Evolutionary conservation across 2,797 vertebrate genomes (phyloP).

Genomic region (Coluber constrictor): DNA sequence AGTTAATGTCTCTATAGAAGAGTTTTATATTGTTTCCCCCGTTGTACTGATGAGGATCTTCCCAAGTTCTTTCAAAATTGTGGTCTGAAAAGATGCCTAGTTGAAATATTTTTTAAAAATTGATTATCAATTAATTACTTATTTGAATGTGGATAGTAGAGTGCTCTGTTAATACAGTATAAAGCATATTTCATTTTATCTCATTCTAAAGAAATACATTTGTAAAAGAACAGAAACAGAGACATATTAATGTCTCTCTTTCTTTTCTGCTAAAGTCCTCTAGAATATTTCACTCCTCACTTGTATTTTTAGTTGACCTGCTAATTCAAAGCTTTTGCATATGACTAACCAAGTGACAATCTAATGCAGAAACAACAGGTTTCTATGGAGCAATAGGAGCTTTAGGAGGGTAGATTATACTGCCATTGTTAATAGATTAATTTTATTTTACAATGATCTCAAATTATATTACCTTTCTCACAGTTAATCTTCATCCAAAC

Average conservation of each 20-base stretch:
- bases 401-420: conserved; percentile 1
- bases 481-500: conserved; percentile 15
- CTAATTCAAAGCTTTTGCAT: background rate
- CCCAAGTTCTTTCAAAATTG: background rate
- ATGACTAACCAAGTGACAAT: background rate
- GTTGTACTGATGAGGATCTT: background rate
- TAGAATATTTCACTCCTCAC: background rate
- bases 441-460: conserved; percentile 6
- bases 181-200: background rate
- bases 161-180: background rate
- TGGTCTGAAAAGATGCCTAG: background rate
- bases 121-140: background rate
- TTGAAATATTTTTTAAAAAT: background rate
- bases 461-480: conserved; percentile 4
- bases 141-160: background rate
- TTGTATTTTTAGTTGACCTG: background rate
- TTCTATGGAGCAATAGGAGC: background rate
- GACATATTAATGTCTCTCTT: background rate
- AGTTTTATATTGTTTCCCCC: background rate
- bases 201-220: background rate
- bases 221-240: background rate
- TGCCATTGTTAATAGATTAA: conserved; percentile 13
- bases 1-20: background rate
- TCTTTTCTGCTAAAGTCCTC: background rate
- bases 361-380: background rate